A percentile compares a stretch with the other conserved stretches of the same genome.
Evolutionary conservation across 2,113 vertebrate genomes (phyloP).

Genomic region (Lepus timidus): DNA sequence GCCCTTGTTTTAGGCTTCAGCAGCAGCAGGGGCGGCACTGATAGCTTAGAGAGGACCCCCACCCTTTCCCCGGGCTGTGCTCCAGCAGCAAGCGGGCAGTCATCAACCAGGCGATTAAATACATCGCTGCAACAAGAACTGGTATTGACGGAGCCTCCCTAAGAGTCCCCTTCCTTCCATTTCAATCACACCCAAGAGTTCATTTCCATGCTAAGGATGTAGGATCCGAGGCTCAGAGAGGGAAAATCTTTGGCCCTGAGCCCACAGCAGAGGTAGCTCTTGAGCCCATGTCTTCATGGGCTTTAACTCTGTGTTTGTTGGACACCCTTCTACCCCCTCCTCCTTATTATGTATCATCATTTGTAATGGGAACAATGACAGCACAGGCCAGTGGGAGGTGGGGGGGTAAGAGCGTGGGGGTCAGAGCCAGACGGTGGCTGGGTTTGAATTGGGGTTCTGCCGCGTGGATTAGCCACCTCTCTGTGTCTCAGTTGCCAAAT

Average conservation of each 20-base stretch:
- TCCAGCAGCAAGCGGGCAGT: not conserved
- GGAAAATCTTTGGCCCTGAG: not conserved
- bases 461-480: not conserved
- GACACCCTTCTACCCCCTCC: not conserved
- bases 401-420: not conserved
- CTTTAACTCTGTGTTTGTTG: constrained; percentile 8
- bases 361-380: not conserved
- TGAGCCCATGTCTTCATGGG: not conserved
- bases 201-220: not conserved
- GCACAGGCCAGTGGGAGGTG: not conserved
- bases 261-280: not conserved
- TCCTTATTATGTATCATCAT: not conserved
- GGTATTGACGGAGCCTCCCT: not conserved
- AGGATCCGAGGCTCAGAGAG: constrained; percentile 5
- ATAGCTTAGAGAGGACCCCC: not conserved
- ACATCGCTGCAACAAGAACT: not conserved
- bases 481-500: constrained; percentile 39
- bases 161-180: not conserved
- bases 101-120: not conserved
- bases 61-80: not conserved
- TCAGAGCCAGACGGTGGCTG: not conserved
- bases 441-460: not conserved
- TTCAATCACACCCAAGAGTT: not conserved
- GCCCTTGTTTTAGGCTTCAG: constrained; percentile 6
- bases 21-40: not conserved